Base-by-base conservation (phyloP, 2,888 invertebrate genomes). In the Drosophila robusta region DNA sequence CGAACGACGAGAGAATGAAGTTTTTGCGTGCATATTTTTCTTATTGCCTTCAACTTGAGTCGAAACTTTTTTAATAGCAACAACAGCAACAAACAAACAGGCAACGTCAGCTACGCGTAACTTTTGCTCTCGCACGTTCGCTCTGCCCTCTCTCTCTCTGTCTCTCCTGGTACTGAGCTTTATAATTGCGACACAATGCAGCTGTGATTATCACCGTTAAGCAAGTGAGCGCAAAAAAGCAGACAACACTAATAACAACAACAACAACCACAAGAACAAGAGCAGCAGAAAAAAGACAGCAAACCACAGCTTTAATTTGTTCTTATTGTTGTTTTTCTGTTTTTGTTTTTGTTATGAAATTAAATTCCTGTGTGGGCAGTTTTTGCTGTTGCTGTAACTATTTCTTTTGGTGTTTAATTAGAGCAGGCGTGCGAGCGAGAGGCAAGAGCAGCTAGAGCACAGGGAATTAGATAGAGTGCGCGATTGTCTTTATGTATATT, bases 131-230 rank as follows among this genome's bases (percentile, higher is more conserved):
- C 18, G 22, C 39, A 32, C 3, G 6, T 42, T 18, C 42, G 9
- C 39, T 41, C 3, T n/a, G 24, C 12, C 0, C 1, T 14, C 36
- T 36, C 4, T 5, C 34, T 12, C 34, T n/a, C 22, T 6, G 4
- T 36, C 18, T 22, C 22, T 22, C 22, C 3, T 22, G 22, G 22
- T 3, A 3, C 22, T 22, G 22, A 22, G 18, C 45, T 55, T 38
- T 65, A 26, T 55, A 50, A 52, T 50, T 57, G 56, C 52, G n/a
- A 63, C 56, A 85, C 80, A 81, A 79, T 81, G 83, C 80, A 86
- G 57, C 66, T 70, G 70, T 85, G 70, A 82, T 79, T 79, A 83
- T 76, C 52, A 66, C 41, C 58, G 66, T 46, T 36, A 50, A 52
- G 56, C 36, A 55, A 36, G 41, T 29, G 63, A 14, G 47, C 36